Evolutionary conservation across 2,113 vertebrate species (phyloP), one percentile per base, ranked within the genome.

Genomic region (Zosterops borbonicus): DNA sequence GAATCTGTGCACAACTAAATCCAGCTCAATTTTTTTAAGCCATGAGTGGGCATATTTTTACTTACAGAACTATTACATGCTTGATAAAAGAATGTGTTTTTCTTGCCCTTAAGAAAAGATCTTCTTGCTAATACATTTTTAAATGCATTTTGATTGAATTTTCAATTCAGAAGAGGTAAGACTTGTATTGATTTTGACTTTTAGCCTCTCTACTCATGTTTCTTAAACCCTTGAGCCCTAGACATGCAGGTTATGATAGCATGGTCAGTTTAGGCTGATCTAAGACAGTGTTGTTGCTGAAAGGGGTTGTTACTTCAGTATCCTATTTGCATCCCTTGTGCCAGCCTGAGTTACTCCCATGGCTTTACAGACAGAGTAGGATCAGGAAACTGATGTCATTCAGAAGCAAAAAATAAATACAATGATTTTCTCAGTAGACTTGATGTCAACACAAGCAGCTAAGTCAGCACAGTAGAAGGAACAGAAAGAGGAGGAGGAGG

Each of bases 381-480:
- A 56, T 83, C 74, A 83, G 92, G 92, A 96, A 96, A 90, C 82
- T 85, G 74, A 94, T 87, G 90, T 93, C 68, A 91, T 89, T 89
- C 28, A 69, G 58, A 76, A 44, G 65, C 3, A 14, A 76, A 93
- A 96, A 92, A 84, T 46, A 89, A 91, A 91, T 44, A 76, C 64
- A 83, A 52, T 60, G 0, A 76, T 90, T 94, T 94, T 83, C 75
- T 73, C 1, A 0, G 46, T 56, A 69, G 65, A 6, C 28, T 47
- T 83, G 71, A 52, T 46, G 78, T 58, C 49, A 60, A 77, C 70
- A 82, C 33, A 75, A 89, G 90, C 65, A 79, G 42, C 65, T 44
- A 41, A 69, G 58, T 89, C 53, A 87, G 58, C 75, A 52, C 13
- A 41, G 44, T 42, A 47, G 47, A 78, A n/a, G 37, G 49, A 89